Conservation (phyloP, 2,113 vertebrate genomes). For the Notechis scutatus region DNA sequence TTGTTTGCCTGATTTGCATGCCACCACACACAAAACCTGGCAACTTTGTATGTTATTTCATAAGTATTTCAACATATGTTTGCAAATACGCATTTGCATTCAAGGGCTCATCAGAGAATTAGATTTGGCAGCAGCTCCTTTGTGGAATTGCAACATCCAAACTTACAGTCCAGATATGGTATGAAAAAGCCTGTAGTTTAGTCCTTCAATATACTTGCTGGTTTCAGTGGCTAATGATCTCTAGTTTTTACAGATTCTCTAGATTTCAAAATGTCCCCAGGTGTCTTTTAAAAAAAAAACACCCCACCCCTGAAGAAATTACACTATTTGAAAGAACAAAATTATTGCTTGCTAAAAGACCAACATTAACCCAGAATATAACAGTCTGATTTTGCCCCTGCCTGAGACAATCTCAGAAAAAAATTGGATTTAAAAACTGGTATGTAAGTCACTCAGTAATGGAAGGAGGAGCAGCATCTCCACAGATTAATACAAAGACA, state of each 20-base stretch:
- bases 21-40: neutral
- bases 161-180: neutral
- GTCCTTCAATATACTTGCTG: neutral
- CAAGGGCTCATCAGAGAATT: neutral
- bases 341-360: neutral
- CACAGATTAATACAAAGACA: neutral
- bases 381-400: neutral
- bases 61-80: neutral
- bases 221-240: neutral
- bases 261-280: neutral
- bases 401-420: neutral
- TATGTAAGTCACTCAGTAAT: neutral
- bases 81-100: neutral
- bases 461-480: neutral
- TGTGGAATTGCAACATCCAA: neutral
- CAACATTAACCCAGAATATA: neutral
- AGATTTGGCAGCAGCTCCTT: neutral
- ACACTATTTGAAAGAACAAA: neutral
- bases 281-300: neutral
- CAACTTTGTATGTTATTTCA: neutral
- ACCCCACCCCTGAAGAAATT: neutral
- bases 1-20: neutral
- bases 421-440: rapidly evolving
- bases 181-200: neutral
- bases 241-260: neutral